Evolutionary conservation across 2,888 invertebrate species (phyloP), one percentile per base, ranked within the genome.

Genomic region (Taphrorychus bicolor): DNA sequence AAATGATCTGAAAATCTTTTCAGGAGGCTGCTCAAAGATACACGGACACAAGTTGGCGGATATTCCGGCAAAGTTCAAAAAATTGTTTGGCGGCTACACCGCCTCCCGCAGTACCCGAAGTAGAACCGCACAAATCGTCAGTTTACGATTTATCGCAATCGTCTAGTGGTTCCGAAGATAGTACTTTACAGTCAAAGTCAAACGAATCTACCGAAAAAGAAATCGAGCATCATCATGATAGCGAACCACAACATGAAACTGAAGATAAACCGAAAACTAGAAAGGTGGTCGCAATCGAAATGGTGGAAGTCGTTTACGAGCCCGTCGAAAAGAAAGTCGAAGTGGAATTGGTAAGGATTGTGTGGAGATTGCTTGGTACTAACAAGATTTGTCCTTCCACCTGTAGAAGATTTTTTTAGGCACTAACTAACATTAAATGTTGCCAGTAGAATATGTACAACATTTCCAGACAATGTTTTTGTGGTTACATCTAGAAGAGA

Each of bases 41-140:
- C 80, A 87, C 88, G 73, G 91, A 91, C 80, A 90, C 91, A 63
- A 89, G 90, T 78, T 90, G 90, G 86, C 89, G 88, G 80, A 90
- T 91, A 70, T 89, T 90, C 79, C 86, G 88, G 70, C 87, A 89
- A 70, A 75, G 75, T 60, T 74, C 73, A 72, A 76, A 75, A 69
- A 71, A 61, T 21, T 60, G 64, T 54, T 59, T 49, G 32, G 42
- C 54, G 19, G 56, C 49, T 60, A 53, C 23, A 24, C 62, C 52
- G 21, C 24, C 53, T 18, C 24, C 53, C n/a, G 5, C 40, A 9
- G 41, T 41, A 45, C 14, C 18, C 40, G 63, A 59, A 17, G 45
- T 21, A 19, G 61, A 62, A 54, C 54, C 68, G 16, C 64, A 64
- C 64, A 68, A 66, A 54, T 23, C 59, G 2, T 67, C 67, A 48